Evolutionary conservation across 2,113 vertebrate genomes (phyloP), one percentile per base, ranked within the genome.

Genomic region (Hydrochoerus hydrochaeris): DNA sequence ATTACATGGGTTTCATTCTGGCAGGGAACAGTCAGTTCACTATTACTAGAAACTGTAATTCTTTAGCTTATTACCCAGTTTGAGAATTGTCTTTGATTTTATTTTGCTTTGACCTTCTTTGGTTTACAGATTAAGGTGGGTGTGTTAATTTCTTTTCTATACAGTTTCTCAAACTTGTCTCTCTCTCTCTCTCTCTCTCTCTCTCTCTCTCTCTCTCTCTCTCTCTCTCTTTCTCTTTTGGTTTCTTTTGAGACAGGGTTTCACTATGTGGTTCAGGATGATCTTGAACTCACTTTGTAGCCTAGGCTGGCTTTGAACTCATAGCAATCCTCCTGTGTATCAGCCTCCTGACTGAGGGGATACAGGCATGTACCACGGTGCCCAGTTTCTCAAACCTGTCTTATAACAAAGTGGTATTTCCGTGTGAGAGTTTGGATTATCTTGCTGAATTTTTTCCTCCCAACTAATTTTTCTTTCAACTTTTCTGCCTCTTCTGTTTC

Each of bases 401-500:
- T 81, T 38, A 52, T 2, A 78, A 44, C 67, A 88, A 96, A 85
- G 54, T 69, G 1, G 73, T 87, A 20, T 46, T 88, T 94, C n/a
- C 63, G 0, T 95, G 88, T 54, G 38, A 86, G 49, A 80, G 62
- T 85, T 1, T 80, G 65, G 69, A 82, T 95, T 95, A 20, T 67
- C 13, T 86, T 28, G 82, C 38, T 73, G 44, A 82, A 41, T 28
- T 85, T 67, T 57, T 71, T 60, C 32, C 35, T 90, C 28, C 13
- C 35, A 88, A 73, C 20, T 95, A 49, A 46, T 94, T 93, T 52
- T 95, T 90, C 73, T 84, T 95, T 88, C 63, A 81, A 49, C 20
- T 93, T 5, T 75, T 92, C 26, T 92, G 52, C 46, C 24, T 90
- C 80, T 46, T 90, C 63, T 49, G 19, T 35, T 93, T 91, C 65